Evolutionary conservation across 2,113 vertebrate genomes (phyloP).

Genomic region (Petrocephalus zakoni): DNA sequence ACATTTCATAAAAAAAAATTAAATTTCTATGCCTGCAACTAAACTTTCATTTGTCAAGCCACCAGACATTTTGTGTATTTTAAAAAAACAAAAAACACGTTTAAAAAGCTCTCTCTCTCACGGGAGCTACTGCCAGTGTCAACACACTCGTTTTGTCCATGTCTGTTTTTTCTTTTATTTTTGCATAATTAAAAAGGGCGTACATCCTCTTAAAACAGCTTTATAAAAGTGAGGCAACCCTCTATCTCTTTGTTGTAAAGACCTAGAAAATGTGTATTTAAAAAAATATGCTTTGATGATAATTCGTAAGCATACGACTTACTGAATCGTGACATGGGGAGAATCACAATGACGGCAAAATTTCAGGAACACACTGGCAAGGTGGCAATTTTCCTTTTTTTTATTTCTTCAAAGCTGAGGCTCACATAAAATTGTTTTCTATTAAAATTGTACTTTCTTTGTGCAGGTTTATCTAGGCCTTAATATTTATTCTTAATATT

Average conservation of each 20-base stretch:
- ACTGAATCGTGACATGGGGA: not conserved
- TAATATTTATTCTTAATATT: not conserved
- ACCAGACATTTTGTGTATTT: slow-evolving; percentile 31
- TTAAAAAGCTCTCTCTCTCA: slow-evolving; percentile 36
- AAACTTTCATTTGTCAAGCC: slow-evolving; percentile 43
- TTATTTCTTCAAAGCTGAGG: not conserved
- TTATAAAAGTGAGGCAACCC: slow-evolving; percentile 60
- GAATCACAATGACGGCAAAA: slow-evolving; percentile 13
- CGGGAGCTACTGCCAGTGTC: slow-evolving; percentile 38
- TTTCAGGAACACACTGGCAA: slow-evolving; percentile 10
- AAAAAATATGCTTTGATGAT: slow-evolving; percentile 48
- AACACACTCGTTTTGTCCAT: slow-evolving; percentile 37
- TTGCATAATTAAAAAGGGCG: slow-evolving; percentile 66
- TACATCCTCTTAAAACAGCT: slow-evolving; percentile 55
- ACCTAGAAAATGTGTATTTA: slow-evolving; percentile 68
- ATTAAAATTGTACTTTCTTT: not conserved
- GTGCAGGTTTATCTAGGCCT: not conserved
- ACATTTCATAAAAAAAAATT: slow-evolving; percentile 56
- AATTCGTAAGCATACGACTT: slow-evolving; percentile 35
- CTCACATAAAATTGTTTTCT: not conserved
- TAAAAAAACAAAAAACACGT: slow-evolving; percentile 21
- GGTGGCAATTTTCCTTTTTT: not conserved
- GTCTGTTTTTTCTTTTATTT: slow-evolving; percentile 44
- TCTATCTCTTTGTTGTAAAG: slow-evolving; percentile 58
- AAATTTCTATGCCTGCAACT: slow-evolving; percentile 42